Base-by-base conservation (phyloP, 2,797 vertebrate genomes). In the Austrolebias charrua region DNA sequence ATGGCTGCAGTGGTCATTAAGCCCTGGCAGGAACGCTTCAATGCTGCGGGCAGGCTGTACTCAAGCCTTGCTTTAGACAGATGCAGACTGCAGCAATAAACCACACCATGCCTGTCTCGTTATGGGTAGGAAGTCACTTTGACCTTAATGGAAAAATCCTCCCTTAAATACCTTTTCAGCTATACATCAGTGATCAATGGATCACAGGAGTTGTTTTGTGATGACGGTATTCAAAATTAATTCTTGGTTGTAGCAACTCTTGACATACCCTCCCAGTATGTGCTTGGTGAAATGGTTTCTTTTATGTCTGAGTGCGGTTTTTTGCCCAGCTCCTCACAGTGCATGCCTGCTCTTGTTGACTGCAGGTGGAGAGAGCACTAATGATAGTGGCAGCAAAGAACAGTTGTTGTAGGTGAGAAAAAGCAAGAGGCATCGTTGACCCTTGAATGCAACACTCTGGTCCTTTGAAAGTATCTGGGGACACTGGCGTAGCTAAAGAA, bases 1-100 rank as follows among this genome's bases (percentile, higher is more conserved):
- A 78, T 58, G 58, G 64, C 74, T 78, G 46, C 67, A 59, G 71
- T 68, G 67, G 77, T 82, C 83, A 78, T 84, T 89, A 81, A 75
- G 47, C 73, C 66, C 71, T 60, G 71, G 62, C 66, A 74, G 62
- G 63, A 70, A 76, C 52, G 31, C 64, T 58, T 66, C 63, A 63
- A 63, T 63, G 61, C 69, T 42, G 55, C 50, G 58, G 66, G 66
- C 55, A 81, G 69, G 70, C 71, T 78, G 63, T 45, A 43, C 63
- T 77, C 5, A 6, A 71, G 61, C 50, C 46, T 29, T 69, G 59
- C 57, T 38, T 61, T 53, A 83, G 73, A 71, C 65, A 44, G 43
- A 57, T 60, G 62, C 73, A 77, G 75, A 75, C 68, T 45, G 66
- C 49, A 73, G 77, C 77, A 76, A 77, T 81, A 84, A 83, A 71